Conservation (phyloP, 2,113 vertebrate species). For the Campylomormyrus numenius region DNA sequence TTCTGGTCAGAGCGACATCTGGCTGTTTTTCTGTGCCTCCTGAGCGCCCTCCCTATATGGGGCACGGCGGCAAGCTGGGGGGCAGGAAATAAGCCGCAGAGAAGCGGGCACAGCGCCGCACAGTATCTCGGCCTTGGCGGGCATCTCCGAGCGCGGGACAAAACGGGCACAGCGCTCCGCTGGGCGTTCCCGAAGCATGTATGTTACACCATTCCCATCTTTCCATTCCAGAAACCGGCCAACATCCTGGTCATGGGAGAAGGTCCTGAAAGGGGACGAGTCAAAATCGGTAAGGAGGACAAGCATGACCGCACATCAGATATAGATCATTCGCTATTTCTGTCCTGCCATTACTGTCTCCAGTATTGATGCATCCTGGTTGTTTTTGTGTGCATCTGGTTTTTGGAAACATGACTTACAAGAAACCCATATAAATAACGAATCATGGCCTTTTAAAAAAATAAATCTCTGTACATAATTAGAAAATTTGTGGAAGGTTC, state of each 20-base stretch:
- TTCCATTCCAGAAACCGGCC: slow-evolving; percentile 80
- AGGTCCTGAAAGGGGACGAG: slow-evolving; percentile 82
- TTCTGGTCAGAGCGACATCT: background rate
- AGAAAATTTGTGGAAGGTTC: background rate
- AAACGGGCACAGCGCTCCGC: background rate
- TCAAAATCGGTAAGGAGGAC: slow-evolving; percentile 74
- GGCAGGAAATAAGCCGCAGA: background rate
- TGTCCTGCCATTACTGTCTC: background rate
- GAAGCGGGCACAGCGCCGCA: background rate
- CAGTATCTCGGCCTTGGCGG: background rate
- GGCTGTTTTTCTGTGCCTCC: background rate
- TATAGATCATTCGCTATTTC: background rate
- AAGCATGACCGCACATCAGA: background rate
- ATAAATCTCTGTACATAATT: background rate
- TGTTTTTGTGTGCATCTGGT: background rate
- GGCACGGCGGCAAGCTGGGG: background rate
- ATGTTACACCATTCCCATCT: slow-evolving; percentile 19
- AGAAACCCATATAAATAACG: background rate
- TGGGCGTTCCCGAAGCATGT: background rate
- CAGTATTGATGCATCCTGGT: background rate
- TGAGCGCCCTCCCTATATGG: background rate
- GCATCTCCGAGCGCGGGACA: background rate
- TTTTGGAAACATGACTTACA: background rate
- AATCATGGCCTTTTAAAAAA: background rate
- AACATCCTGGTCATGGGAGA: slow-evolving; percentile 92